These are phyloP conservation scores for Plestiodon gilberti DNA, from an alignment of 2,113 vertebrate genomes.

Conservation along the genomic window DNA sequence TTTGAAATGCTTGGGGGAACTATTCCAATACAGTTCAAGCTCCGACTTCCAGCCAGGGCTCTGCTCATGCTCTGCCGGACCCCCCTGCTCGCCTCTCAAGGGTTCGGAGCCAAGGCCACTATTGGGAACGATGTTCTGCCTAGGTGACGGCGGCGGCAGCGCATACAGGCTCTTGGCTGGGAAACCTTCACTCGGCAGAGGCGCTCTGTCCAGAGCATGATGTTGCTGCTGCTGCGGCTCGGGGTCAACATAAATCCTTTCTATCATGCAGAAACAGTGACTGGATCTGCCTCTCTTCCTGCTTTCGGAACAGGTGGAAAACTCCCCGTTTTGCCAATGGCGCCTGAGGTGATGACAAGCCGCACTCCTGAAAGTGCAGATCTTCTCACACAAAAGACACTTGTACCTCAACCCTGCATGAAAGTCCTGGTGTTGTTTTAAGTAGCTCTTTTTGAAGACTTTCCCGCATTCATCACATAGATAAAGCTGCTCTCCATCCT, in stretches of 20 bases:
- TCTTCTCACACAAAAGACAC: background rate
- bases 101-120: background rate
- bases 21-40: slow-evolving; percentile 65
- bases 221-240: too few relatives aligned
- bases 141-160: too few relatives aligned
- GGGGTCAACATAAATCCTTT: background rate
- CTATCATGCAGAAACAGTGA: background rate
- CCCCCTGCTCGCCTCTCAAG: accelerated
- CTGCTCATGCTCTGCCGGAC: background rate
- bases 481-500: accelerated
- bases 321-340: background rate
- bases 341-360: background rate
- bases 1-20: background rate
- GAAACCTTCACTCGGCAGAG: background rate
- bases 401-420: background rate
- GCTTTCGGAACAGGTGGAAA: background rate
- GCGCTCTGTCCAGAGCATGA: accelerated
- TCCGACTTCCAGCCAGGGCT: slow-evolving; percentile 74
- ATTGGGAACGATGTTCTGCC: background rate
- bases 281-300: accelerated
- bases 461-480: background rate
- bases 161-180: too few relatives aligned
- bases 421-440: accelerated
- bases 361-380: background rate
- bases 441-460: background rate